Evolutionary conservation across 1,140 invertebrate species (phyloP).

Genomic region (Drosophila pandora): DNA sequence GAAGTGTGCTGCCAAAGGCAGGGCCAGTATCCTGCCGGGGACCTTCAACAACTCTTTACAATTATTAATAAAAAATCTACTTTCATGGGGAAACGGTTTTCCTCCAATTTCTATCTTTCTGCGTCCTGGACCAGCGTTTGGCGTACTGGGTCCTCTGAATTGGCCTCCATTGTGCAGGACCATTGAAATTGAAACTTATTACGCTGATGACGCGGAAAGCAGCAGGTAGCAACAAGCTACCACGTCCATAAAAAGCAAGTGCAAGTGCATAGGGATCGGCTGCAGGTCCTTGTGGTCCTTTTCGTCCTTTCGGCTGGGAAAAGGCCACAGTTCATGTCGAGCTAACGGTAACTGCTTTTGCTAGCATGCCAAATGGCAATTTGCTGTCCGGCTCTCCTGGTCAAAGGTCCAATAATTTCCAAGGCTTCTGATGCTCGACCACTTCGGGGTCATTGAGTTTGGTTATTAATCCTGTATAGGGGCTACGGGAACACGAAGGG

Average conservation of each 20-base stretch:
- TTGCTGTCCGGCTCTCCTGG: conserved; percentile 30
- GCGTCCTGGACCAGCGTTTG: neutral
- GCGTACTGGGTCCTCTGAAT: conserved; percentile 9
- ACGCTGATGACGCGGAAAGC: conserved; percentile 47
- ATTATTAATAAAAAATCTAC: conserved; percentile 64
- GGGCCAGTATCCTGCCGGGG: conserved; percentile 16
- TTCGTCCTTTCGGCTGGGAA: conserved; percentile 8
- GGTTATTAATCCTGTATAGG: conserved; percentile 27
- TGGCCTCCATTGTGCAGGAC: conserved; percentile 48
- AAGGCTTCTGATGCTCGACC: conserved; percentile 41
- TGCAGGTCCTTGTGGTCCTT: neutral
- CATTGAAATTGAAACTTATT: conserved; percentile 79
- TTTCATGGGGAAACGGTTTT: conserved; percentile 21
- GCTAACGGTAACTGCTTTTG: conserved; percentile 29
- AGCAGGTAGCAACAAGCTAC: conserved; percentile 16
- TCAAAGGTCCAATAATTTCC: conserved; percentile 49
- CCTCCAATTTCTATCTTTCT: conserved; percentile 10
- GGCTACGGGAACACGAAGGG: neutral
- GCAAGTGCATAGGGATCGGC: conserved; percentile 35
- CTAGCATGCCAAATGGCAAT: conserved; percentile 67
- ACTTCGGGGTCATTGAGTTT: conserved; percentile 26
- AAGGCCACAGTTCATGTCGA: conserved; percentile 49
- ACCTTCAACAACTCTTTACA: conserved; percentile 37
- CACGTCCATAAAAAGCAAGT: conserved; percentile 42
- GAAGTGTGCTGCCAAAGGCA: conserved; percentile 52